Evolutionary conservation across 2,888 invertebrate species (phyloP).

Genomic region (Acleris laterana): DNA sequence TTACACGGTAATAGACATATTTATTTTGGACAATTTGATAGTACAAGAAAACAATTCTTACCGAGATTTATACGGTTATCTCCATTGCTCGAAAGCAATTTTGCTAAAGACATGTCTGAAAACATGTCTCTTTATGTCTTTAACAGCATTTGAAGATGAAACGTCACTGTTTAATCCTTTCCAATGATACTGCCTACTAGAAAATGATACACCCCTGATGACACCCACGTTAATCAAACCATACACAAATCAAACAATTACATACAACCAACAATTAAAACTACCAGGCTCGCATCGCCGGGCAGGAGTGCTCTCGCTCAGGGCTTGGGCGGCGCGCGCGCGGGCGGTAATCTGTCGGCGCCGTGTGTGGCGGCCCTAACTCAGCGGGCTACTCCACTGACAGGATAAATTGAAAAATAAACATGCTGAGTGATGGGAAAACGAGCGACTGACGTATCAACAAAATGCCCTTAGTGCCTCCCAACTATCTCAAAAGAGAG

Average conservation of each 20-base stretch:
- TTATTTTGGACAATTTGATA: too few species aligned
- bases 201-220: constrained; percentile 18
- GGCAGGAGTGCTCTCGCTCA: constrained; percentile 40
- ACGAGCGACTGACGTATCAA: constrained; percentile 52
- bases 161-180: too few species aligned
- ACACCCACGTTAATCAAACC: constrained; percentile 20
- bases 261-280: constrained; percentile 41
- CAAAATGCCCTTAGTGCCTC: constrained; percentile 10
- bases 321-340: constrained; percentile 45
- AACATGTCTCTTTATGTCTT: too few species aligned
- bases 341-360: constrained; percentile 72
- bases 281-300: constrained; percentile 25
- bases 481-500: constrained; percentile 2
- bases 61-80: too few species aligned
- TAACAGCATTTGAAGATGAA: too few species aligned
- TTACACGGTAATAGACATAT: too few species aligned
- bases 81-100: too few species aligned
- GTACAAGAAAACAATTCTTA: too few species aligned
- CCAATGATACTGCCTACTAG: background rate
- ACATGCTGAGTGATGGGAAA: constrained; percentile 75
- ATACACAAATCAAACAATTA: constrained; percentile 39
- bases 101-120: too few species aligned
- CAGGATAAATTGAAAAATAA: constrained; percentile 82
- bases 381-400: constrained; percentile 68
- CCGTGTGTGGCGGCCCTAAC: constrained; percentile 82